Conservation (phyloP, 2,888 invertebrate genomes). For the Eristalis arbustorum region DNA sequence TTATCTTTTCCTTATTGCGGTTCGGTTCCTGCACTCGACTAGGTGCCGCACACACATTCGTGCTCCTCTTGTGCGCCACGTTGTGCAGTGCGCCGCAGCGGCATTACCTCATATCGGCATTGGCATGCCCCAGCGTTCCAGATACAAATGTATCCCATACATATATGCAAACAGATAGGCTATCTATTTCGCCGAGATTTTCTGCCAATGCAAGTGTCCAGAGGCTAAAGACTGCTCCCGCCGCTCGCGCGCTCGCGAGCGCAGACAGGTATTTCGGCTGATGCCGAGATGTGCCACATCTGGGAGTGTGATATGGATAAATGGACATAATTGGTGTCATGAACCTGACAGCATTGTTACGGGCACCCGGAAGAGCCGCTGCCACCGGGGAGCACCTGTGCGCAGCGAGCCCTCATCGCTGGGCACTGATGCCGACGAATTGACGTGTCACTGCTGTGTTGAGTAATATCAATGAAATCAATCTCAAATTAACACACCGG, state of each 20-base stretch:
- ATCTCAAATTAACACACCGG: constrained; percentile 59
- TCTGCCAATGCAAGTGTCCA: constrained; percentile 36
- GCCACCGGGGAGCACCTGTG: background rate
- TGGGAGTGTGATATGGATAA: background rate
- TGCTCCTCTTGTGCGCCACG: constrained; percentile 23
- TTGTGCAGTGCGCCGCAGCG: constrained; percentile 31
- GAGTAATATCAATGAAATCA: constrained; percentile 56
- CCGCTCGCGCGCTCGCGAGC: background rate
- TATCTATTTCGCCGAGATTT: constrained; percentile 20
- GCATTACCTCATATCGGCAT: constrained; percentile 37
- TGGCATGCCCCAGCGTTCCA: background rate
- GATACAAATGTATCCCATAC: background rate
- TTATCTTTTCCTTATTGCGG: constrained; percentile 52
- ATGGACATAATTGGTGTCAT: constrained; percentile 14
- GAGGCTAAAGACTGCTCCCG: constrained; percentile 6
- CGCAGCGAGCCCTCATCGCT: too few species aligned
- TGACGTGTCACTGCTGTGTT: constrained; percentile 47
- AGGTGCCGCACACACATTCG: background rate
- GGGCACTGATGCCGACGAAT: constrained; percentile 20
- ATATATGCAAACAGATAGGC: constrained; percentile 11
- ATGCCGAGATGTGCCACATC: background rate
- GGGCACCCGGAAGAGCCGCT: background rate
- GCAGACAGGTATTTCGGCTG: background rate
- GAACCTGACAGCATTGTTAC: background rate
- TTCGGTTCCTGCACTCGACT: constrained; percentile 24